Percentiles rank a stretch among this genome's conserved stretches.
Conservation (phyloP, 2,888 invertebrate genomes). For the Bellardia bayeri region DNA sequence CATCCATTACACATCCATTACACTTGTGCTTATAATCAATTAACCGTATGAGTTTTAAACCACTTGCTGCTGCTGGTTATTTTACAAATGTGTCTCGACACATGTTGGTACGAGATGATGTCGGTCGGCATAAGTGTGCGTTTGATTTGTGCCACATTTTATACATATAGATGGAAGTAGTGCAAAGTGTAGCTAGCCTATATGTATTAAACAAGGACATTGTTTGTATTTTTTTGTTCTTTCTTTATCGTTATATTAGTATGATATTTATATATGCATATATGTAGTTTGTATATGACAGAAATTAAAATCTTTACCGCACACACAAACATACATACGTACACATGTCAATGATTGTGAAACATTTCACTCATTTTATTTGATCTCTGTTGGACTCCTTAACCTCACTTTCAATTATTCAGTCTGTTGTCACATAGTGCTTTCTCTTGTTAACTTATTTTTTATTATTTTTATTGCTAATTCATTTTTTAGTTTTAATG, state of each 20-base stretch:
- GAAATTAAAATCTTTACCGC: conserved; percentile 21
- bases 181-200: not conserved
- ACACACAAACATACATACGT: not conserved
- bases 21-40: conserved; percentile 65
- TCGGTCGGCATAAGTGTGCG: conserved; percentile 32
- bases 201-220: conserved; percentile 31
- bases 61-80: conserved; percentile 63
- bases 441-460: conserved; percentile 12
- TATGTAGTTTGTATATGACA: not conserved
- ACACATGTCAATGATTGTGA: conserved; percentile 7
- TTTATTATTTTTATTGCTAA: conserved; percentile 8
- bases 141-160: conserved; percentile 55
- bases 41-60: conserved; percentile 63
- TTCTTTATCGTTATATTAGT: conserved; percentile 20
- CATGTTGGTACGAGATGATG: conserved; percentile 32
- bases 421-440: not conserved
- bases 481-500: conserved; percentile 34
- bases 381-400: conserved; percentile 21
- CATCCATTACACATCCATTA: conserved; percentile 36
- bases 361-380: conserved; percentile 23
- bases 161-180: not conserved
- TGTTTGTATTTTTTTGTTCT: not conserved
- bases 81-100: conserved; percentile 49
- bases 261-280: conserved; percentile 2
- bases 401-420: conserved; percentile 21